A percentile compares a stretch with the other conserved stretches of the same genome.
Evolutionary conservation across 2,113 vertebrate genomes (phyloP).

Genomic region (Cynoglossus semilaevis): DNA sequence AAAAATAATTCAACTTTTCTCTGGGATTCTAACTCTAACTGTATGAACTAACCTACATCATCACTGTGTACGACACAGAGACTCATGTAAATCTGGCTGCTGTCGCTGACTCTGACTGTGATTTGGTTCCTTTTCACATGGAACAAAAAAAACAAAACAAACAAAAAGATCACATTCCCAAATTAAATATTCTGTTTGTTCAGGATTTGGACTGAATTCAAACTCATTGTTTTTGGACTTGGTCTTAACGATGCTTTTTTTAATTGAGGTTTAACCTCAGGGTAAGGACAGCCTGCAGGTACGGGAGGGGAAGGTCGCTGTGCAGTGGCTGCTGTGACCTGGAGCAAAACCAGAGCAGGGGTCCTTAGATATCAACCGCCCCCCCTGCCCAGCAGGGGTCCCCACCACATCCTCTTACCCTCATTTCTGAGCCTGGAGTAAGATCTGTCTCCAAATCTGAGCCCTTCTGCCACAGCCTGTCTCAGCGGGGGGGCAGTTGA

Average conservation of each 20-base stretch:
- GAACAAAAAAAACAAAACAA: too few relatives aligned
- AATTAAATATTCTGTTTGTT: neutral
- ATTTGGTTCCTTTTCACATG: too few relatives aligned
- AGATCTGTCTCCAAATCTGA: slow-evolving; percentile 36
- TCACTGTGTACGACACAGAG: too few relatives aligned
- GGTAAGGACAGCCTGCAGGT: slow-evolving; percentile 33
- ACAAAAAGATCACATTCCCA: neutral
- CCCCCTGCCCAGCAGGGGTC: slow-evolving; percentile 47
- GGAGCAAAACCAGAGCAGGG: slow-evolving; percentile 67
- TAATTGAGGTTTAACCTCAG: slow-evolving; percentile 61
- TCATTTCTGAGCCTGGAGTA: slow-evolving; percentile 44
- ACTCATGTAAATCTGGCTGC: too few relatives aligned
- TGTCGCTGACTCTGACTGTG: too few relatives aligned
- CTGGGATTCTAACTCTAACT: too few relatives aligned
- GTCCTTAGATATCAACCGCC: slow-evolving; percentile 52
- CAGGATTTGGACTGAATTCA: neutral
- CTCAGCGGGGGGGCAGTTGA: slow-evolving; percentile 64
- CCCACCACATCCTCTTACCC: slow-evolving; percentile 26
- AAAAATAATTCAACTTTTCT: too few relatives aligned
- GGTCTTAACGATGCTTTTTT: neutral
- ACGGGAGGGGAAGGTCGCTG: slow-evolving; percentile 31
- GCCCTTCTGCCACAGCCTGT: slow-evolving; percentile 30
- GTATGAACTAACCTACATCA: too few relatives aligned
- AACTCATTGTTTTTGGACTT: neutral
- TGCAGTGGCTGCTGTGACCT: slow-evolving; percentile 45